A percentile compares a stretch with the other conserved stretches of the same genome.
Conservation (phyloP, 1,140 invertebrate species). For the Leptonema lineaticorne region DNA sequence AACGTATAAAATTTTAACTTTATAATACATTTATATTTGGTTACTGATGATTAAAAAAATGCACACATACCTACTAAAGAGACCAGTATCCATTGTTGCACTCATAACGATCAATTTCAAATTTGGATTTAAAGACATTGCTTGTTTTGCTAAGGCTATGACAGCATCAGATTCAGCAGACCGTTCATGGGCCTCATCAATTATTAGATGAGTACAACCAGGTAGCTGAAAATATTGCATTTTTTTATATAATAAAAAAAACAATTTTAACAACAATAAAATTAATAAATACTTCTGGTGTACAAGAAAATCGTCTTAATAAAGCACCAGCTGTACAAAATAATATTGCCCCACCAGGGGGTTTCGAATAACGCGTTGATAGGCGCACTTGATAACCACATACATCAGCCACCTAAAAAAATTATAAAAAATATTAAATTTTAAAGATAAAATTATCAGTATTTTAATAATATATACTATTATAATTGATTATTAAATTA, state of each 20-base stretch:
- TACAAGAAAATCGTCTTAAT: conserved; percentile 55
- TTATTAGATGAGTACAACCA: conserved; percentile 75
- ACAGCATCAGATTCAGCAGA: conserved; percentile 94
- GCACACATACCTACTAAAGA: conserved; percentile 64
- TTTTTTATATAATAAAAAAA: conserved; percentile 34
- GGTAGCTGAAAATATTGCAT: conserved; percentile 53
- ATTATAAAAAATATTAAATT: conserved; percentile 1
- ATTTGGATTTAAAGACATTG: conserved; percentile 69
- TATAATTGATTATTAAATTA: conserved; percentile 36
- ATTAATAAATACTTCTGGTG: conserved; percentile 60
- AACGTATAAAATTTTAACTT: background rate
- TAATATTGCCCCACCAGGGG: conserved; percentile 71
- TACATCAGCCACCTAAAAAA: conserved; percentile 63
- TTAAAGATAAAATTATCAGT: background rate
- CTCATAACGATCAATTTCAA: conserved; percentile 89
- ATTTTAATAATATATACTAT: conserved; percentile 3
- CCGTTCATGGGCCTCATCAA: conserved; percentile 98
- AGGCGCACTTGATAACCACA: conserved; percentile 87
- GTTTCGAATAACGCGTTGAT: conserved; percentile 45
- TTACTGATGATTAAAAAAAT: background rate
- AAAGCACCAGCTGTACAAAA: conserved; percentile 84
- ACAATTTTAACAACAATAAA: conserved; percentile 61
- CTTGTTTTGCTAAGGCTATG: conserved; percentile 75
- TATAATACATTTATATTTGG: background rate
- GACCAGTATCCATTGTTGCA: conserved; percentile 81